phyloP scores from a whole-genome alignment of 2,113 vertebrate species.

The Aplodontia rufa region DNA sequence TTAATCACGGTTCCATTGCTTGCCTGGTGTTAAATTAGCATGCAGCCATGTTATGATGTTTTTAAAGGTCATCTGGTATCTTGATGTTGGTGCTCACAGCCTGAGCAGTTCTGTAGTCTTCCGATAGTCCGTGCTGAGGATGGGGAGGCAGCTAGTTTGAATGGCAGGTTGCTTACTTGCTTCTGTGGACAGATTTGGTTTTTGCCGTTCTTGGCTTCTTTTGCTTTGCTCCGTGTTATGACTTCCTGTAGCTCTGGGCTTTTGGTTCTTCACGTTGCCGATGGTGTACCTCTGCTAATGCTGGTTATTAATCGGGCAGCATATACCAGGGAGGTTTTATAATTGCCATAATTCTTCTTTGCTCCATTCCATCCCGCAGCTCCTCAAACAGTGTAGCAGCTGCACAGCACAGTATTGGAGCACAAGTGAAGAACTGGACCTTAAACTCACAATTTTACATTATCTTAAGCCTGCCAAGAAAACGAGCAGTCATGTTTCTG shows the following conservation, averaged over 20 bases:
- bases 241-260: background rate
- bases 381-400: background rate
- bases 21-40: background rate
- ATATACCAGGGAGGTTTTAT: slow-evolving; percentile 7
- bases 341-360: slow-evolving; percentile 18
- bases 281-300: background rate
- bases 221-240: background rate
- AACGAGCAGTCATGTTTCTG: background rate
- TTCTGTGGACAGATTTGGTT: background rate
- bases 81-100: background rate
- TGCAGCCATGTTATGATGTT: background rate
- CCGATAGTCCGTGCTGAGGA: background rate
- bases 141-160: background rate
- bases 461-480: background rate
- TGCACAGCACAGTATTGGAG: background rate
- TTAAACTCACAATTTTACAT: background rate
- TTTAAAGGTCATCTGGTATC: background rate
- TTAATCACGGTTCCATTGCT: background rate
- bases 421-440: rapidly evolving
- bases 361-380: background rate
- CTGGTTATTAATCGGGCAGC: slow-evolving; percentile 9
- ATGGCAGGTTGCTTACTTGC: background rate
- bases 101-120: background rate
- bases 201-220: background rate
- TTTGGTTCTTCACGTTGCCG: background rate